phyloP scores from a whole-genome alignment of 2,797 vertebrate species.

The Muraenolepis orangiensis region DNA sequence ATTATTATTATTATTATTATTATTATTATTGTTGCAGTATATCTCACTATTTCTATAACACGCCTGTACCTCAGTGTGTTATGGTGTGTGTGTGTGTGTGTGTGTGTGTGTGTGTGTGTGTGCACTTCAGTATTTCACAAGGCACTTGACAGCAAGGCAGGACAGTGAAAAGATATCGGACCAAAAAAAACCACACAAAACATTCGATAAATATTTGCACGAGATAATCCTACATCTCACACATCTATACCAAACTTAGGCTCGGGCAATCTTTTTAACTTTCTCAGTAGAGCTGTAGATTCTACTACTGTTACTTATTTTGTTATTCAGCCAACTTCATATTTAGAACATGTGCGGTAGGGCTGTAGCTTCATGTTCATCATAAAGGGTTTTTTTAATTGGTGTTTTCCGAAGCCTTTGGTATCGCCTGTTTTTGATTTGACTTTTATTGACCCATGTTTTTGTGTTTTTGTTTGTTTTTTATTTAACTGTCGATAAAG shows the following conservation, averaged over 20 bases:
- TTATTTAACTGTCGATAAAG: not conserved
- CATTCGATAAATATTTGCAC: not conserved
- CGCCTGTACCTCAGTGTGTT: not conserved
- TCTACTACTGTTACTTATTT: not conserved
- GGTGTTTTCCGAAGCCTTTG: constrained; percentile 1
- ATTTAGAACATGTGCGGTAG: not conserved
- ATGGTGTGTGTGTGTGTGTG: not conserved
- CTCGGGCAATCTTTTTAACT: not conserved
- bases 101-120: not conserved
- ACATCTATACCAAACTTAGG: not conserved
- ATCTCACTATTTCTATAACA: not conserved
- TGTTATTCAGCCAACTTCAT: not conserved
- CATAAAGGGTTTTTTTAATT: not conserved
- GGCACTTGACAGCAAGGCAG: not conserved
- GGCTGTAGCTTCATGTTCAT: not conserved
- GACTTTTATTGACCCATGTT: constrained; percentile 7
- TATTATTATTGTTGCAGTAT: not conserved
- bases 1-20: not conserved
- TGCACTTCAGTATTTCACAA: not conserved
- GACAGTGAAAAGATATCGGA: not conserved
- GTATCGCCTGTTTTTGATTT: not conserved
- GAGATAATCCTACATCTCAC: not conserved
- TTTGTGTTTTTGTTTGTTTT: not conserved
- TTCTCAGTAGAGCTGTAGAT: not conserved
- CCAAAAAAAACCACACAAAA: not conserved